Percentiles rank a stretch among this genome's conserved stretches.
Conservation (phyloP, 53 echinoderm and acorn worm species). For the Crossaster papposus region DNA sequence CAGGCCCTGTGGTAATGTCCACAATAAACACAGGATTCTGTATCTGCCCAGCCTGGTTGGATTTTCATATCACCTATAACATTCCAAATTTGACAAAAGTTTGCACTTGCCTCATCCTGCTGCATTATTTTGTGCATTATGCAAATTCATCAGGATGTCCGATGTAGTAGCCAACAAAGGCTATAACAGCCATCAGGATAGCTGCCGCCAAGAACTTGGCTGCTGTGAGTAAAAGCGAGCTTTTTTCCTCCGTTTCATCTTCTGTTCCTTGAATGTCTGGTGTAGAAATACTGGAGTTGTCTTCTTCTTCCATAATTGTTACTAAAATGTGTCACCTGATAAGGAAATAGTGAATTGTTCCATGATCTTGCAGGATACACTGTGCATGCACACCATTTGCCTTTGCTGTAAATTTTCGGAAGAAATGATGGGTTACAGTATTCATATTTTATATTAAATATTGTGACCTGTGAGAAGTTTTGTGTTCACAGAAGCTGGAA, state of each 20-base stretch:
- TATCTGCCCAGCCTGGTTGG: not conserved
- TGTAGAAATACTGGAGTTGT: not conserved
- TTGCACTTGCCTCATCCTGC: not conserved
- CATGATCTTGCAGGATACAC: not conserved
- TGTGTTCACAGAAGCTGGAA: no score
- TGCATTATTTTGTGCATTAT: not conserved
- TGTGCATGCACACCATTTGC: no score
- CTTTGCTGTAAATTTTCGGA: no score
- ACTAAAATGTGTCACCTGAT: not conserved
- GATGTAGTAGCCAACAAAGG: conserved; percentile 47
- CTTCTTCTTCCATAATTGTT: not conserved
- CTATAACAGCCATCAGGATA: conserved; percentile 5
- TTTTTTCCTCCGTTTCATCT: not conserved
- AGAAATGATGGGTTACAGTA: no score
- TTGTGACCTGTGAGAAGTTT: no score
- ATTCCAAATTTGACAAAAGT: not conserved
- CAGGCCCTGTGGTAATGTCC: no score
- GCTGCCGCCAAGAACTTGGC: conserved; percentile 22
- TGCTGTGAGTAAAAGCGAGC: not conserved
- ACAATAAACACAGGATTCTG: no score
- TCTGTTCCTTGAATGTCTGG: conserved; percentile 12
- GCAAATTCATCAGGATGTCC: conserved; percentile 51
- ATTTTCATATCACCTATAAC: no score
- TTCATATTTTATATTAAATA: no score
- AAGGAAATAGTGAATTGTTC: not conserved